These are phyloP conservation scores for Pristionchus entomophagus DNA, from an alignment of 2,888 invertebrate genomes.

Conservation along the genomic window DNA sequence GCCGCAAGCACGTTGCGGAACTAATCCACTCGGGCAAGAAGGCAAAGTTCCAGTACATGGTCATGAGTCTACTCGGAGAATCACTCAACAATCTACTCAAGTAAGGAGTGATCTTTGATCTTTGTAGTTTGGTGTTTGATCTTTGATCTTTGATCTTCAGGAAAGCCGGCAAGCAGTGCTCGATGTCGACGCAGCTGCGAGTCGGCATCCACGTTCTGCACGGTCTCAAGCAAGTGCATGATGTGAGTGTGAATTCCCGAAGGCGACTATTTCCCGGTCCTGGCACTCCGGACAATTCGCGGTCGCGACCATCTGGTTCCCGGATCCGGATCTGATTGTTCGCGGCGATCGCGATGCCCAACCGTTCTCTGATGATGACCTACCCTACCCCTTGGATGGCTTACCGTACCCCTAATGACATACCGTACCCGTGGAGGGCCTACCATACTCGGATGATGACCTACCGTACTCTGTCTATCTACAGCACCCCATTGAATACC, in stretches of 20 bases:
- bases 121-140: background rate
- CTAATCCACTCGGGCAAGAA: conserved; percentile 50
- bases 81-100: conserved; percentile 55
- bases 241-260: conserved; percentile 58
- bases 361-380: too few relatives aligned
- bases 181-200: conserved; percentile 65
- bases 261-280: background rate
- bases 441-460: too few relatives aligned
- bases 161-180: conserved; percentile 37
- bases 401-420: too few relatives aligned
- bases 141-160: conserved; percentile 32
- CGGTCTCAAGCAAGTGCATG: conserved; percentile 70
- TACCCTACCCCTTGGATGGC: too few relatives aligned
- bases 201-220: conserved; percentile 65
- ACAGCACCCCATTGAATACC: too few relatives aligned
- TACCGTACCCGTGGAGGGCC: too few relatives aligned
- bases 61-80: conserved; percentile 70
- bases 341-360: too few relatives aligned
- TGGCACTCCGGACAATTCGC: background rate
- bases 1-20: conserved; percentile 61
- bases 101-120: conserved; percentile 9
- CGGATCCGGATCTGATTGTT: too few relatives aligned
- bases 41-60: conserved; percentile 64
- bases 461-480: too few relatives aligned
- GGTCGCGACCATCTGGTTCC: too few relatives aligned